These are phyloP conservation scores for Aporophyla lueneburgensis DNA, from an alignment of 2,888 invertebrate genomes.

Conservation along the genomic window DNA sequence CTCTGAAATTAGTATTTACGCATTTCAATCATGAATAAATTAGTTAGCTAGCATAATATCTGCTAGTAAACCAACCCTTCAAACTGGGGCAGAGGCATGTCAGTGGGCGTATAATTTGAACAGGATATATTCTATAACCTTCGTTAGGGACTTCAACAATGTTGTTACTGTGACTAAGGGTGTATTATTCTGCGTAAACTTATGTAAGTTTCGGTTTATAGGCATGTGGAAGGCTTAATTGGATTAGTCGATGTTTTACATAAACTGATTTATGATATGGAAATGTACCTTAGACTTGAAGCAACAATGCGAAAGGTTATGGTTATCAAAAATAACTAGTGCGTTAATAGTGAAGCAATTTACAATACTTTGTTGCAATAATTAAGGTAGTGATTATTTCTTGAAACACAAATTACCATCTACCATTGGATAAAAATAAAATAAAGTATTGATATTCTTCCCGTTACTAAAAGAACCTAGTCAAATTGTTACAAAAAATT, in stretches of 20 bases:
- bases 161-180: conserved; percentile 33
- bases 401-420: not conserved
- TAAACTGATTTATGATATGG: not conserved
- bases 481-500: too few relatives aligned
- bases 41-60: conserved; percentile 29
- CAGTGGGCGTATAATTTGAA: conserved; percentile 11
- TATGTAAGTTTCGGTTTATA: conserved; percentile 43
- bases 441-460: not conserved
- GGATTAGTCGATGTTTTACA: conserved; percentile 32
- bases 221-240: conserved; percentile 39
- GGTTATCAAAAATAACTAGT: not conserved
- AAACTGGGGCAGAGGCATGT: conserved; percentile 23
- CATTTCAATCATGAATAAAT: conserved; percentile 49
- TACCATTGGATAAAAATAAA: not conserved
- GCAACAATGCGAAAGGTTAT: not conserved
- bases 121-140: conserved; percentile 25
- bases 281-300: not conserved
- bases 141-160: conserved; percentile 26
- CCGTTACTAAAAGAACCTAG: too few relatives aligned
- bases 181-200: conserved; percentile 34
- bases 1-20: conserved; percentile 28
- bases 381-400: not conserved
- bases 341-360: not conserved
- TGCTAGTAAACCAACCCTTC: conserved; percentile 6
- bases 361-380: not conserved